These are phyloP conservation scores for Bubo scandiacus DNA, from an alignment of 2,113 vertebrate genomes.

Conservation along the genomic window DNA sequence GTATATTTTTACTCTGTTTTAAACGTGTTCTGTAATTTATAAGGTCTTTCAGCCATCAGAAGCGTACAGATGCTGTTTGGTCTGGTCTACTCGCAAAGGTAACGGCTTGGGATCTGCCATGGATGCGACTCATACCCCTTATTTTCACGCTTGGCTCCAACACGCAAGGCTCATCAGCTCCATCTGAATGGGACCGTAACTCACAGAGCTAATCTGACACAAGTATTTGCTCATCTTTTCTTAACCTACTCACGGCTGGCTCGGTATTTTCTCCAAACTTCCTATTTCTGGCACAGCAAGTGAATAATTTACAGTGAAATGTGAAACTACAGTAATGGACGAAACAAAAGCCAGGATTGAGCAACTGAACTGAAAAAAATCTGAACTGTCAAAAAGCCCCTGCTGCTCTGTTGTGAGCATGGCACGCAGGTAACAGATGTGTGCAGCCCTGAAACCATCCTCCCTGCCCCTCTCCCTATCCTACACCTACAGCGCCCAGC, in stretches of 20 bases:
- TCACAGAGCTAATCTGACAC: fast-evolving
- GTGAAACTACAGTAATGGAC: not conserved
- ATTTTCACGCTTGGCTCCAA: not conserved
- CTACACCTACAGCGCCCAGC: not conserved
- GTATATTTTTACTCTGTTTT: not conserved
- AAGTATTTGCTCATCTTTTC: not conserved
- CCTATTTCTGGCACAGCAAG: not conserved
- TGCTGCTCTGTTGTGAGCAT: not conserved
- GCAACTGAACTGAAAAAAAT: slow-evolving; percentile 30
- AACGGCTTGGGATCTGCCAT: not conserved
- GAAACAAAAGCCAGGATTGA: not conserved
- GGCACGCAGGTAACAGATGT: slow-evolving; percentile 20
- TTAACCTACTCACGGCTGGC: not conserved
- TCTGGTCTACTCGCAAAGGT: not conserved
- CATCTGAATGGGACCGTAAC: not conserved
- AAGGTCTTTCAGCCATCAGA: not conserved
- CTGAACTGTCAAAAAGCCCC: not conserved
- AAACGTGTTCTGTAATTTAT: not conserved
- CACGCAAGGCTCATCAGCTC: not conserved
- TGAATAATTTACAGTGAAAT: not conserved
- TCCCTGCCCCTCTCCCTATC: not conserved
- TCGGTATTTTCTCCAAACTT: not conserved
- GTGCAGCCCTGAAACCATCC: not conserved
- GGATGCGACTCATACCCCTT: fast-evolving
- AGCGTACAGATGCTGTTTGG: not conserved